Percentiles rank a stretch among this genome's conserved stretches.
phyloP scores from a whole-genome alignment of 1,140 invertebrate genomes.

The Ceratosolen solmsi region DNA sequence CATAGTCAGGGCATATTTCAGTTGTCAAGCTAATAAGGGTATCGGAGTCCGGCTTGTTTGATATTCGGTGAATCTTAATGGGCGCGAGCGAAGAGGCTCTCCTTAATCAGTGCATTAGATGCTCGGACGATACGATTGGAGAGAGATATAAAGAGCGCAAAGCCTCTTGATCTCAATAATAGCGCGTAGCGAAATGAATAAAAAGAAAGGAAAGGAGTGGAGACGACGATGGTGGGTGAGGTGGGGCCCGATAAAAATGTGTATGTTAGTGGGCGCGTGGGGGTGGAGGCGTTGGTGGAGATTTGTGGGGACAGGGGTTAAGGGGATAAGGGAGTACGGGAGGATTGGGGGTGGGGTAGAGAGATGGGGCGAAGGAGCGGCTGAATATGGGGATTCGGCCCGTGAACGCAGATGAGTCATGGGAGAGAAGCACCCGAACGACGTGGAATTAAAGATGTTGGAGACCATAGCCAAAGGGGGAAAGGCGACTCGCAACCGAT shows the following conservation, averaged over 20 bases:
- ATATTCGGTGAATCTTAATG: not conserved
- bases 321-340: too few species aligned
- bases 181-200: too few species aligned
- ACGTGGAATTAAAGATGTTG: constrained; percentile 20
- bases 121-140: not conserved
- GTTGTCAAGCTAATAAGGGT: too few species aligned
- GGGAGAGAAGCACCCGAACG: not conserved
- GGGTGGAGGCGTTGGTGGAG: too few species aligned
- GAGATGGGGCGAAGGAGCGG: not conserved
- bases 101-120: not conserved
- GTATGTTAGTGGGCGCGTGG: not conserved
- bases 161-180: not conserved
- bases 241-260: not conserved
- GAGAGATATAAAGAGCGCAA: not conserved
- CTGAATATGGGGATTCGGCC: not conserved
- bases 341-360: not conserved
- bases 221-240: too few species aligned
- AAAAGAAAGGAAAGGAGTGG: too few species aligned
- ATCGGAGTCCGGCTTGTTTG: not conserved
- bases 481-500: not conserved
- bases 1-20: too few species aligned
- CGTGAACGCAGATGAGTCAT: not conserved
- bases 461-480: not conserved
- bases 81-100: not conserved
- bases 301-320: too few species aligned